A percentile compares a stretch with the other conserved stretches of the same genome.
phyloP scores from a whole-genome alignment of 2,113 vertebrate genomes.

The Ornithorhynchus anatinus region DNA sequence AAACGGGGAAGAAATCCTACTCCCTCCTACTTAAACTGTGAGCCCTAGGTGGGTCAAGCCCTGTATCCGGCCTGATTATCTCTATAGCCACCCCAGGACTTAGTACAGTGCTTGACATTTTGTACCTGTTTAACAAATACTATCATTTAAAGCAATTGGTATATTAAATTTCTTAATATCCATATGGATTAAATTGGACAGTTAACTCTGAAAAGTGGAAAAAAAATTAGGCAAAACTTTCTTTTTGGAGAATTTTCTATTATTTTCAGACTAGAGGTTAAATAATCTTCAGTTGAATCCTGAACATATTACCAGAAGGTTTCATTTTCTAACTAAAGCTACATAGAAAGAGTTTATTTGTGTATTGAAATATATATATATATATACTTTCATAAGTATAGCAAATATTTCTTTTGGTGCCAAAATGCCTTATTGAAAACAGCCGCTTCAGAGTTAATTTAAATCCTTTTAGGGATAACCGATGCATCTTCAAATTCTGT shows the following conservation, averaged over 20 bases:
- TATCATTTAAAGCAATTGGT: not conserved
- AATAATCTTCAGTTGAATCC: slow-evolving; percentile 44
- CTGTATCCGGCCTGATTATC: too few relatives aligned
- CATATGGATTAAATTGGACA: not conserved
- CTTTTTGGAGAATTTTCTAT: not conserved
- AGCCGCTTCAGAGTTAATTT: slow-evolving; percentile 39
- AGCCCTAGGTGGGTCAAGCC: too few relatives aligned
- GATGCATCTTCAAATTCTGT: slow-evolving; percentile 44
- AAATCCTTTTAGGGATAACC: slow-evolving; percentile 48
- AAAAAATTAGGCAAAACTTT: slow-evolving; percentile 24
- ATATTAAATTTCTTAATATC: not conserved
- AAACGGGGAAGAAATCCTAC: too few relatives aligned
- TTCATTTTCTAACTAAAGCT: slow-evolving; percentile 19
- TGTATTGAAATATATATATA: too few relatives aligned
- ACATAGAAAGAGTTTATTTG: slow-evolving; percentile 18
- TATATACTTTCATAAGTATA: too few relatives aligned
- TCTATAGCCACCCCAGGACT: too few relatives aligned
- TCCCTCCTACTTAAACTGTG: too few relatives aligned
- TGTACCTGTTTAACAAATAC: not conserved
- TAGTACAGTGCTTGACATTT: too few relatives aligned
- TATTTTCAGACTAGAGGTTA: slow-evolving; percentile 31
- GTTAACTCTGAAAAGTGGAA: slow-evolving; percentile 1
- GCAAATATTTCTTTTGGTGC: too few relatives aligned
- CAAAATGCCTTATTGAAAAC: slow-evolving; percentile 24
- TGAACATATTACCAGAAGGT: slow-evolving; percentile 27